Evolutionary conservation across 2,113 vertebrate species (phyloP), one percentile per base, ranked within the genome.

Genomic region (Dipodomys merriami): DNA sequence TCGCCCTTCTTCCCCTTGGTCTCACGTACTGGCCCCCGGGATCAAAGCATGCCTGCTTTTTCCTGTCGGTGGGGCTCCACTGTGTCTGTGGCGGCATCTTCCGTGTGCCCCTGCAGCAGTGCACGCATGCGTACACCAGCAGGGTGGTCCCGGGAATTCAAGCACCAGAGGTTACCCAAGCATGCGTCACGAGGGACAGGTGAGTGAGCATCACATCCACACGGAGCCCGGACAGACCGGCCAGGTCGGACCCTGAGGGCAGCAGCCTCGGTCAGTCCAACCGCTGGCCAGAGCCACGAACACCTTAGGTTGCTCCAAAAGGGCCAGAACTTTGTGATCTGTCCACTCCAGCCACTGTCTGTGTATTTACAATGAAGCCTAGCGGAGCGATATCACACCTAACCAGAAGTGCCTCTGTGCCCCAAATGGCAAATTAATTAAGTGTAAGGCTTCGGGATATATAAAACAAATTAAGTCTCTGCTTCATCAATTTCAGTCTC

Each of bases 361-460:
- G 68, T 12, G n/a, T n/a, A 25, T 68, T 86, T 35, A 39, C 5
- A 0, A 57, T 0, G 23, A 25, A 64, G 25, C 73, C 68, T 16
- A 6, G 44, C 16, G 7, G 15, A 77, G 84, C 65, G 86, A 2
- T 83, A 71, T 95, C 91, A 2, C 76, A 80, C 82, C 39, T 46
- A 85, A 15, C 84, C 93, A 15, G 89, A 68, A 76, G 73, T 39
- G 60, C 94, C 73, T 87, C 72, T 11, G 62, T 77, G 53, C 93
- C 94, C 91, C 65, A 46, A 87, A 97, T 1, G 60, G 74, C 88
- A 93, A 96, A 85, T 94, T 95, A 95, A 96, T 94, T 94, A 93
- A 90, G 73, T 91, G 91, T 79, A 95, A 96, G 90, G 81, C 95
- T 95, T 84, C 95, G 1, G 96, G 94, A 95, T 92, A 95, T 71